phyloP scores from a whole-genome alignment of 2,113 vertebrate species.

The Tetraodon nigroviridis region DNA sequence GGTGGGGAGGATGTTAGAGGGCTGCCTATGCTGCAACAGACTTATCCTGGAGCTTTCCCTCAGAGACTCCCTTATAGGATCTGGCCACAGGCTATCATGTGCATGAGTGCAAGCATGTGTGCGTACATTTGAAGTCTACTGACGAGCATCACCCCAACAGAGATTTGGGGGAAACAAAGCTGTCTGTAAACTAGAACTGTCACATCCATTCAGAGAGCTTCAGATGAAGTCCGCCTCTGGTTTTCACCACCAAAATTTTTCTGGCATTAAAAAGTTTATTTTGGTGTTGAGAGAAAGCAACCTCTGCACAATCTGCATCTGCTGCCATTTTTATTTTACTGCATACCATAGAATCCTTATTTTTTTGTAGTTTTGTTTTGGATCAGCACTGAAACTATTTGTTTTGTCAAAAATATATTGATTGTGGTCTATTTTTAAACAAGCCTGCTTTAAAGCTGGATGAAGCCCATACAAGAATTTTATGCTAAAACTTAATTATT shows the following conservation, averaged over 20 bases:
- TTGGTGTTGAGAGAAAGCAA: conserved; percentile 31
- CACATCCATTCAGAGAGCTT: conserved; percentile 60
- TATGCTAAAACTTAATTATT: conserved; percentile 9
- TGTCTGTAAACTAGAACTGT: conserved; percentile 68
- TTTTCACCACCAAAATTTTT: conserved; percentile 46
- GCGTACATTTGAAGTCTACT: conserved; percentile 50
- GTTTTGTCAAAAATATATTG: conserved; percentile 21
- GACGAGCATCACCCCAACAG: conserved; percentile 63
- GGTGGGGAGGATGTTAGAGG: not conserved
- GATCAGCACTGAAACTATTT: conserved; percentile 15
- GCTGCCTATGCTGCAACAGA: conserved; percentile 52
- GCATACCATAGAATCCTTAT: conserved; percentile 21
- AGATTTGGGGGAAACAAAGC: conserved; percentile 63
- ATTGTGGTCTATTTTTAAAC: conserved; percentile 30
- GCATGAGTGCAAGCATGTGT: conserved; percentile 18
- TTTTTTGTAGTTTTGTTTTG: conserved; percentile 23
- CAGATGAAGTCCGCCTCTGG: conserved; percentile 51
- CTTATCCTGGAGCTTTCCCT: conserved; percentile 54
- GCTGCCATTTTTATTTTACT: conserved; percentile 8
- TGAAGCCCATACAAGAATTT: conserved; percentile 20
- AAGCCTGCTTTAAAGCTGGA: conserved; percentile 1
- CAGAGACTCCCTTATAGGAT: conserved; percentile 57
- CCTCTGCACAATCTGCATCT: conserved; percentile 31
- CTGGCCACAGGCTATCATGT: conserved; percentile 47
- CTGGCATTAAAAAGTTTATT: conserved; percentile 57